phyloP scores from a whole-genome alignment of 2,113 vertebrate species.

The Porphyrio hochstetteri region DNA sequence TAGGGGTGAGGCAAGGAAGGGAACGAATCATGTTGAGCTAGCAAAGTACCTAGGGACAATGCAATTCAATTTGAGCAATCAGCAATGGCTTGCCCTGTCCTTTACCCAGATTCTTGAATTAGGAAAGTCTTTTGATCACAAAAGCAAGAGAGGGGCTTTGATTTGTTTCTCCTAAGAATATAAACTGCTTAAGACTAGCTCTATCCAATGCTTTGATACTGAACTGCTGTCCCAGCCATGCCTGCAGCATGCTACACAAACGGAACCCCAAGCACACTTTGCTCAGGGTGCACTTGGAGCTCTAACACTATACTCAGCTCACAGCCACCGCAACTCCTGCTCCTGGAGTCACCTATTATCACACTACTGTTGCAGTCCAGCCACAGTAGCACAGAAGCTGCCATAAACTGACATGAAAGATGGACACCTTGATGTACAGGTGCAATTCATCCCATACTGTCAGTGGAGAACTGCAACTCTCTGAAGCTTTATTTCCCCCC shows the following conservation, averaged over 20 bases:
- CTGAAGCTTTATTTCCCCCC: not conserved
- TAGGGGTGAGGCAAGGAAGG: not conserved
- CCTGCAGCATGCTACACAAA: not conserved
- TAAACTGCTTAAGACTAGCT: not conserved
- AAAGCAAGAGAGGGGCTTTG: not conserved
- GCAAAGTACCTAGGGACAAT: not conserved
- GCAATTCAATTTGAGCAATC: not conserved
- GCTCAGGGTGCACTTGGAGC: not conserved
- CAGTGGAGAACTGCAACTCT: not conserved
- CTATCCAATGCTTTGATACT: not conserved
- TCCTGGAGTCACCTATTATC: not conserved
- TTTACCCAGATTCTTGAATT: not conserved
- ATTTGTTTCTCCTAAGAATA: not conserved
- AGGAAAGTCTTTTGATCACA: not conserved
- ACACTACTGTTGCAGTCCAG: not conserved
- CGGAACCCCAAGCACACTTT: fast-evolving
- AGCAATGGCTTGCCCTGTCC: not conserved
- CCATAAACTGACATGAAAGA: not conserved
- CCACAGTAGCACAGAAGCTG: not conserved
- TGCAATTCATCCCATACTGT: not conserved
- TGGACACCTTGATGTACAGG: not conserved
- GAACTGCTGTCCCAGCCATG: not conserved
- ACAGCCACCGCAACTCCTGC: not conserved
- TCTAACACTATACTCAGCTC: not conserved
- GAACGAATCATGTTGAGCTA: not conserved